A percentile compares a stretch with the other conserved stretches of the same genome.
phyloP scores from a whole-genome alignment of 2,797 vertebrate species.

The Siniperca scherzeri region DNA sequence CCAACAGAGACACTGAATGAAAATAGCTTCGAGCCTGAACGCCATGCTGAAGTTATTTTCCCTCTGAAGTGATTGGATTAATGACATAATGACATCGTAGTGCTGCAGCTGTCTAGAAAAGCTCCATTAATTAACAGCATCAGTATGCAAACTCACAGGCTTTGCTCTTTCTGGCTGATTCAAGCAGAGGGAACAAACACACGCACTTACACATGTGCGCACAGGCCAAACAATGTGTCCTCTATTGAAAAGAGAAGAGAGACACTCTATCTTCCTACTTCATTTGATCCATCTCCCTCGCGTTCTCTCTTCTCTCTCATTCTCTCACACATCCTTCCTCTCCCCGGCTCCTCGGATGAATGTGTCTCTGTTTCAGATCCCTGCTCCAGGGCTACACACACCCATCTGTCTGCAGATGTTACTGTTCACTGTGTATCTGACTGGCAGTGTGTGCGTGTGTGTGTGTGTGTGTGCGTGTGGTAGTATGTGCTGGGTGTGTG shows the following conservation, averaged over 20 bases:
- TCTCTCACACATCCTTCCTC: slow-evolving; percentile 85
- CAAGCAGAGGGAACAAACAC: slow-evolving; percentile 66
- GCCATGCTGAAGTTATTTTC: slow-evolving; percentile 66
- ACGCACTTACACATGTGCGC: slow-evolving; percentile 64
- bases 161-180: slow-evolving; percentile 59
- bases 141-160: slow-evolving; percentile 83
- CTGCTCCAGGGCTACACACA: slow-evolving; percentile 80
- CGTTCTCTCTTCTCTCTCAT: slow-evolving; percentile 76
- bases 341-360: slow-evolving; percentile 81
- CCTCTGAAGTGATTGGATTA: slow-evolving; percentile 74
- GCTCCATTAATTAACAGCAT: slow-evolving; percentile 82
- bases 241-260: slow-evolving; percentile 83
- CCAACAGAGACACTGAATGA: slow-evolving; percentile 16
- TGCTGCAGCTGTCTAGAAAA: slow-evolving; percentile 78
- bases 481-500: slow-evolving; percentile 30
- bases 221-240: slow-evolving; percentile 83
- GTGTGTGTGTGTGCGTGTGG: slow-evolving; percentile 24
- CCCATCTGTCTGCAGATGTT: slow-evolving; percentile 86
- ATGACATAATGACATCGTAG: slow-evolving; percentile 76
- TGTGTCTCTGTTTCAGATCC: slow-evolving; percentile 84
- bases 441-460: slow-evolving; percentile 37
- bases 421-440: slow-evolving; percentile 62
- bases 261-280: slow-evolving; percentile 85
- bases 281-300: slow-evolving; percentile 83
- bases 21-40: slow-evolving; percentile 41